A percentile compares a stretch with the other conserved stretches of the same genome.
Evolutionary conservation across 2,888 invertebrate genomes (phyloP).

Genomic region (Drosophila ochracea): DNA sequence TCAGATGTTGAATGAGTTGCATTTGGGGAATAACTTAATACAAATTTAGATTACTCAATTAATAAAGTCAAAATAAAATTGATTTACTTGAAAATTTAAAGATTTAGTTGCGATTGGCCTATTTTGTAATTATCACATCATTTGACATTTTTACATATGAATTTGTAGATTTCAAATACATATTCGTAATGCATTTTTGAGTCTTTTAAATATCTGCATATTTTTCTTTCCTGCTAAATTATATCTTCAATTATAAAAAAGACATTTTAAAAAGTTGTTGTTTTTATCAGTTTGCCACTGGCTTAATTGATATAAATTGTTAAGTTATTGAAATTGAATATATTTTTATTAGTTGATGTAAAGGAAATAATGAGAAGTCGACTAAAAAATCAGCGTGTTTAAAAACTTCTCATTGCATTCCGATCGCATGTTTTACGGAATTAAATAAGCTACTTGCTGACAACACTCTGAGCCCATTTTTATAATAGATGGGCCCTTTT

Average conservation of each 20-base stretch:
- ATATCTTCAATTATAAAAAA: neutral
- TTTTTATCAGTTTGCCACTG: neutral
- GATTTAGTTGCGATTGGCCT: neutral
- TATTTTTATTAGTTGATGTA: neutral
- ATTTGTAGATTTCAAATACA: neutral
- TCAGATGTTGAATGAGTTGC: conserved; percentile 6
- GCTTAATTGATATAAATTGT: neutral
- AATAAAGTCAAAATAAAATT: neutral
- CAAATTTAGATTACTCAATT: conserved; percentile 2
- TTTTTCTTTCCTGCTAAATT: neutral
- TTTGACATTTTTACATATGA: neutral
- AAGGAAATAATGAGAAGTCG: neutral
- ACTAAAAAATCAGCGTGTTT: neutral
- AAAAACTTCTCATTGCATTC: neutral
- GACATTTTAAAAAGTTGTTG: neutral
- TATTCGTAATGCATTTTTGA: neutral
- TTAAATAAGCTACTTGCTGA: neutral
- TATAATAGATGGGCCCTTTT: neutral
- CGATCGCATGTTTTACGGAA: neutral
- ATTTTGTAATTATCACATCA: neutral
- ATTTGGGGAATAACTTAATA: conserved; percentile 10
- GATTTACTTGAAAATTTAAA: neutral
- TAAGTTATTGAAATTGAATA: neutral
- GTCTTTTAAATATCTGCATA: fast-evolving
- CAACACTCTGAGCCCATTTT: neutral